Conservation (phyloP, 2,113 vertebrate species). For the Sinocyclocheilus anshuiensis region DNA sequence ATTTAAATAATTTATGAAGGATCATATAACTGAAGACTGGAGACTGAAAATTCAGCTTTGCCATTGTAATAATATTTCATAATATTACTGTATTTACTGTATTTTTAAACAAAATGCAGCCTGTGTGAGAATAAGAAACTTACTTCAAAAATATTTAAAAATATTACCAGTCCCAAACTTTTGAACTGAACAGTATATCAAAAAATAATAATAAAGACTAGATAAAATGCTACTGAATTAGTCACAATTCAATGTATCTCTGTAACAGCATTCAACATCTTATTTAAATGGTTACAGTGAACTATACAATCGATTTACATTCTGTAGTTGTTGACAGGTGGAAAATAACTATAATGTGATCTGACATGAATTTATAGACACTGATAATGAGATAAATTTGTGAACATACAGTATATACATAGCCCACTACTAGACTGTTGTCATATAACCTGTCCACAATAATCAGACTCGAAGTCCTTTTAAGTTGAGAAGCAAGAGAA, state of each 20-base stretch:
- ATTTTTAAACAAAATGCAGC: neutral
- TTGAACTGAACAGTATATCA: neutral
- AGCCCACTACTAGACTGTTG: neutral
- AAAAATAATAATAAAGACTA: neutral
- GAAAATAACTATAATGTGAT: neutral
- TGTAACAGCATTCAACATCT: neutral
- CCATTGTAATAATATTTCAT: neutral
- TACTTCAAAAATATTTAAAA: neutral
- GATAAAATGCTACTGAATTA: too few species aligned
- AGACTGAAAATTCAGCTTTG: neutral
- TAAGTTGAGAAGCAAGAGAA: neutral
- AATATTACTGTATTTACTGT: neutral
- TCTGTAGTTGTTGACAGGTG: neutral
- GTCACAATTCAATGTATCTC: neutral
- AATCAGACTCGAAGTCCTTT: neutral
- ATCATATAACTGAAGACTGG: neutral
- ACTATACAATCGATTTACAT: neutral
- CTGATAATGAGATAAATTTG: neutral
- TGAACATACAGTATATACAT: too few species aligned
- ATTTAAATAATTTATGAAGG: too few species aligned
- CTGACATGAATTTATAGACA: neutral
- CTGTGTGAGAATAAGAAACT: neutral
- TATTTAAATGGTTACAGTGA: neutral
- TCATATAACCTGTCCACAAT: neutral
- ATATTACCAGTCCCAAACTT: neutral